These are phyloP conservation scores for Chymomyza caudatula DNA, from an alignment of 2,888 invertebrate genomes.

Conservation along the genomic window DNA sequence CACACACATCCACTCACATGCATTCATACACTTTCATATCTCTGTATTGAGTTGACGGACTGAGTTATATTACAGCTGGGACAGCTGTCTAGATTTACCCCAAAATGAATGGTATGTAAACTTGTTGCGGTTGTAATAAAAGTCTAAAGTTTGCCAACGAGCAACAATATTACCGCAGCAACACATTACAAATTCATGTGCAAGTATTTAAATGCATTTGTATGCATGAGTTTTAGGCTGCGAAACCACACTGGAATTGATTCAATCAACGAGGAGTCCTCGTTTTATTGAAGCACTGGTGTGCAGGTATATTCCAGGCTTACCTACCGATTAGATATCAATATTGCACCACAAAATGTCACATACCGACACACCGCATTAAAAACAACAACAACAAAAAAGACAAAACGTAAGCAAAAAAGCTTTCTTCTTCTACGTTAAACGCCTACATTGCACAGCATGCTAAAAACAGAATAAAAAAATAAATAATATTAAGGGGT, in stretches of 20 bases:
- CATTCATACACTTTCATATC: slow-evolving; percentile 15
- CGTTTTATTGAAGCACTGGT: not conserved
- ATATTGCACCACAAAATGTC: too few relatives aligned
- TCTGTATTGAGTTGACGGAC: not conserved
- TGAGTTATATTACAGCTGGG: slow-evolving; percentile 51
- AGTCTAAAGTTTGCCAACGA: slow-evolving; percentile 31
- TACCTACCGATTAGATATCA: too few relatives aligned
- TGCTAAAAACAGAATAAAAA: too few relatives aligned
- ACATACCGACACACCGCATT: too few relatives aligned
- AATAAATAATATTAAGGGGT: too few relatives aligned
- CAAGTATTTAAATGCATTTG: slow-evolving; percentile 7
- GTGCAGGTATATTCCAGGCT: too few relatives aligned
- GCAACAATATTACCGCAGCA: not conserved
- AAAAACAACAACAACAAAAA: too few relatives aligned
- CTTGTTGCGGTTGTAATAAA: slow-evolving; percentile 59
- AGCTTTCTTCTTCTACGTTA: too few relatives aligned
- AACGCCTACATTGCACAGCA: too few relatives aligned
- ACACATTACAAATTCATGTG: not conserved
- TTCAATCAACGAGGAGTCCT: slow-evolving; percentile 7
- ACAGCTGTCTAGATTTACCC: slow-evolving; percentile 23
- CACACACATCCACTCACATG: not conserved
- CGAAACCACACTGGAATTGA: slow-evolving; percentile 2
- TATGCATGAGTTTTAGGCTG: slow-evolving; percentile 9
- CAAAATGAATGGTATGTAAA: slow-evolving; percentile 50
- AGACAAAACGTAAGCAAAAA: too few relatives aligned